Conservation (phyloP, 2,888 invertebrate species). For the Ectemnius continuus region DNA sequence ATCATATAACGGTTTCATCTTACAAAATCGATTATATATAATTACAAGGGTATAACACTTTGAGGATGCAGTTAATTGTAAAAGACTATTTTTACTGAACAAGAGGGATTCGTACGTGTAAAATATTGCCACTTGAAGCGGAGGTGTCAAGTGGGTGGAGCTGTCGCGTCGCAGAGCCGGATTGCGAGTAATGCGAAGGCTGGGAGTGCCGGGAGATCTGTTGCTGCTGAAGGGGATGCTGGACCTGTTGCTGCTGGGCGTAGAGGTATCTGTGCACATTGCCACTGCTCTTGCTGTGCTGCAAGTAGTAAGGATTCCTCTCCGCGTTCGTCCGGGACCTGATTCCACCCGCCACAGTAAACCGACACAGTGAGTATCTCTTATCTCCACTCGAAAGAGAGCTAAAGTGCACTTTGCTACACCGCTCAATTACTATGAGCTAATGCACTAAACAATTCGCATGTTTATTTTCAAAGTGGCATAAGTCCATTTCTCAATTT, state of each 20-base stretch:
- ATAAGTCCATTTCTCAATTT: too few relatives aligned
- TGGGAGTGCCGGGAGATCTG: slow-evolving; percentile 52
- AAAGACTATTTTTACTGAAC: too few relatives aligned
- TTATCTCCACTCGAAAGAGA: too few relatives aligned
- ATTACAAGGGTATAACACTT: too few relatives aligned
- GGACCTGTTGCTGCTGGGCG: slow-evolving; percentile 81
- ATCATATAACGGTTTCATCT: too few relatives aligned
- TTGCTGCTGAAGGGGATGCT: slow-evolving; percentile 71
- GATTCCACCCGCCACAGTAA: neutral
- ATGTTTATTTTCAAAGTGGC: too few relatives aligned
- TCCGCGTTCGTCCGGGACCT: slow-evolving; percentile 74
- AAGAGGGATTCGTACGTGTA: slow-evolving; percentile 78
- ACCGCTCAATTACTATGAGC: too few relatives aligned
- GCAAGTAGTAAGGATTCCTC: slow-evolving; percentile 77
- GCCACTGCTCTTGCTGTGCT: slow-evolving; percentile 86
- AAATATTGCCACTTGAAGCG: slow-evolving; percentile 83
- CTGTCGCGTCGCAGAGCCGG: slow-evolving; percentile 61
- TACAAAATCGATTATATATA: too few relatives aligned
- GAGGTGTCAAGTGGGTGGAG: slow-evolving; percentile 77
- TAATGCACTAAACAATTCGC: too few relatives aligned
- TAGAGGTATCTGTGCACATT: slow-evolving; percentile 80
- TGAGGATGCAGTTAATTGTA: too few relatives aligned
- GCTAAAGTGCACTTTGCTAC: too few relatives aligned
- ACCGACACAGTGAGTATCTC: too few relatives aligned
- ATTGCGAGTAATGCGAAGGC: slow-evolving; percentile 45